Evolutionary conservation across 2,113 vertebrate genomes (phyloP).

Genomic region (Antigone vipio): DNA sequence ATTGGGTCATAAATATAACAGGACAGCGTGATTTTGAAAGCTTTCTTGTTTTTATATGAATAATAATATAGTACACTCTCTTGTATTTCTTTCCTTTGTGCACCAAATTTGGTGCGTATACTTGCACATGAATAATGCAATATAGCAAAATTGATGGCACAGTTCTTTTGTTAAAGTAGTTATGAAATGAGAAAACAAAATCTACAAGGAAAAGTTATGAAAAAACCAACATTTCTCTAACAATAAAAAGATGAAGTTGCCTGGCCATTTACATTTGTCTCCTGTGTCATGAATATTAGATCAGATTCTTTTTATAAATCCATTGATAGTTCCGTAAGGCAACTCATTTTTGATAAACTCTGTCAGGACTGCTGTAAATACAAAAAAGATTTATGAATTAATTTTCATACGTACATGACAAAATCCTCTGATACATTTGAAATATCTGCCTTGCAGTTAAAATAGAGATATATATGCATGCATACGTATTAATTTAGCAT

Average conservation of each 20-base stretch:
- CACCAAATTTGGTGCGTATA: slow-evolving; percentile 4
- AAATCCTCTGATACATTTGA: slow-evolving; percentile 53
- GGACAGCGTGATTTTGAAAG: neutral
- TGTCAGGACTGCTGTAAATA: slow-evolving; percentile 63
- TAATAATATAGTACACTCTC: neutral
- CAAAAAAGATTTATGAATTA: slow-evolving; percentile 74
- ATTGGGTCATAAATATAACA: slow-evolving; percentile 22
- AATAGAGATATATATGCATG: neutral
- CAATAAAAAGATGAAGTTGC: slow-evolving; percentile 61
- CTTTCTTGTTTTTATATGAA: slow-evolving; percentile 27
- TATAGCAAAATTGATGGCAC: slow-evolving; percentile 60
- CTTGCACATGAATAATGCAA: slow-evolving; percentile 66
- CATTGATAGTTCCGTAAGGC: slow-evolving; percentile 39
- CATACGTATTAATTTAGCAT: slow-evolving; percentile 19
- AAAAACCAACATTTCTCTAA: slow-evolving; percentile 45
- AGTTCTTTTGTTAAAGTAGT: slow-evolving; percentile 64
- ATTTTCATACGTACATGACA: slow-evolving; percentile 72
- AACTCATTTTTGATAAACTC: slow-evolving; percentile 60
- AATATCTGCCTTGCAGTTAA: slow-evolving; percentile 53
- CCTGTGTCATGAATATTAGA: slow-evolving; percentile 64
- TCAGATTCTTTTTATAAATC: slow-evolving; percentile 63
- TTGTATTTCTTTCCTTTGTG: slow-evolving; percentile 30
- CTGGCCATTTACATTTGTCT: slow-evolving; percentile 58
- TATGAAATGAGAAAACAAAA: slow-evolving; percentile 71
- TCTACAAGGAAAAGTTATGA: slow-evolving; percentile 61